Base-by-base conservation (phyloP, 2,797 vertebrate genomes). In the Phalloptychus januarius region DNA sequence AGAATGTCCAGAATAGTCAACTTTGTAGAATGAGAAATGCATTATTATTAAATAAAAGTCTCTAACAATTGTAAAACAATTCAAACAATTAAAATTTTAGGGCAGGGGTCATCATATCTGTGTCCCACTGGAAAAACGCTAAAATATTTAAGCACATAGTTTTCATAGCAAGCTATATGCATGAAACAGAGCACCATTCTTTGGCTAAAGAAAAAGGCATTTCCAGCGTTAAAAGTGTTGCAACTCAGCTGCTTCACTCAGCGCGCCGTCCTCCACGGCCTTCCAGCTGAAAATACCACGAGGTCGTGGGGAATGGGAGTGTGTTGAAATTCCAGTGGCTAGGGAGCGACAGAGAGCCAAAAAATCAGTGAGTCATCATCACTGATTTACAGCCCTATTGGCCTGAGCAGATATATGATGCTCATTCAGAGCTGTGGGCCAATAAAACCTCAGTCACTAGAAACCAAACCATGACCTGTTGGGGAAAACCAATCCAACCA, bases 361-460 rank as follows among this genome's bases (percentile, higher is more conserved):
- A 54, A 83, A 86, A 85, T 83, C 81, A 84, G 78, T 83, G 85
- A 89, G 79, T 89, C 80, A 86, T 77, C 25, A 52, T 63, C 75
- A 83, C 74, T 91, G 88, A 88, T 86, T 82, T 85, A 87, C 85
- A 86, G 38, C 74, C 83, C 84, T 72, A 86, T 88, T 83, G 77
- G 67, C 63, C 63, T 13, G 25, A 7, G 75, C 79, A 86, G 79
- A 88, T 85, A 82, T 73, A 74, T 70, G 46, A 72, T 69, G 50
- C 58, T 82, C 69, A 79, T 73, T 72, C 28, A 31, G 54, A 52
- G 76, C 50, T 40, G 18, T 12, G 76, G 10, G 76, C 76, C 76
- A 77, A 71, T 46, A 45, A 58, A 71, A 58, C 76, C 52, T 58
- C 42, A 40, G 38, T 31, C 40, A 70, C 65, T 25, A 28, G 11